phyloP scores from a whole-genome alignment of 2,113 vertebrate species.

The Elephas maximus region DNA sequence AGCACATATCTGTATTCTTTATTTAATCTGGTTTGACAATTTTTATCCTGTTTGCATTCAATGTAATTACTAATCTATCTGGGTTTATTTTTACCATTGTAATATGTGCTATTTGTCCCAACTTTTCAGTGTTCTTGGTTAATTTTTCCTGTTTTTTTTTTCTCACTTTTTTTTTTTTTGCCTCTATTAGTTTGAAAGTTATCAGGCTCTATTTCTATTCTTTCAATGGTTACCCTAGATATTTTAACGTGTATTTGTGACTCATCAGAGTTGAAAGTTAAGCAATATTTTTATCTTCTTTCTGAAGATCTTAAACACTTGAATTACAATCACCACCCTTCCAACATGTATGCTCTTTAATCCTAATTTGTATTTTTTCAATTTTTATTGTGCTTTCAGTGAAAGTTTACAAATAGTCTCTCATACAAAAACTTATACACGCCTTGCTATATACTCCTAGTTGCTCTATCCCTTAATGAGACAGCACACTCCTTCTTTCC shows the following conservation, averaged over 20 bases:
- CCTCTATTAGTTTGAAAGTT: not conserved
- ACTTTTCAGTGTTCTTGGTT: not conserved
- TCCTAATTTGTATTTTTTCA: not conserved
- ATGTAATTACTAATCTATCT: not conserved
- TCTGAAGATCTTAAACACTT: not conserved
- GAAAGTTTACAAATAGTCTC: no score
- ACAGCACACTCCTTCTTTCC: no score
- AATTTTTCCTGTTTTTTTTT: not conserved
- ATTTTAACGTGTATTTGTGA: constrained; percentile 11
- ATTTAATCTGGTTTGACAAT: not conserved
- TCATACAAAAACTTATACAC: no score
- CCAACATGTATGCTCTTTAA: not conserved
- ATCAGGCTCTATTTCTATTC: not conserved
- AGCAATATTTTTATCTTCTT: constrained; percentile 9
- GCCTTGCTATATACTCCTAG: no score
- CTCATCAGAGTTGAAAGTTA: not conserved
- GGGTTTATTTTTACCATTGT: constrained; percentile 1
- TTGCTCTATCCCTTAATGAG: no score
- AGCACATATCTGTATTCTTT: not conserved
- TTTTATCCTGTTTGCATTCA: constrained; percentile 2
- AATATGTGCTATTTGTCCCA: not conserved
- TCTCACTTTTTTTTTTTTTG: not conserved
- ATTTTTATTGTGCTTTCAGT: no score
- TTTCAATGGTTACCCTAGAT: not conserved
- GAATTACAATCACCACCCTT: not conserved